Evolutionary conservation across 2,888 invertebrate species (phyloP), one percentile per base, ranked within the genome.

Genomic region (Oxystoma pomonae): DNA sequence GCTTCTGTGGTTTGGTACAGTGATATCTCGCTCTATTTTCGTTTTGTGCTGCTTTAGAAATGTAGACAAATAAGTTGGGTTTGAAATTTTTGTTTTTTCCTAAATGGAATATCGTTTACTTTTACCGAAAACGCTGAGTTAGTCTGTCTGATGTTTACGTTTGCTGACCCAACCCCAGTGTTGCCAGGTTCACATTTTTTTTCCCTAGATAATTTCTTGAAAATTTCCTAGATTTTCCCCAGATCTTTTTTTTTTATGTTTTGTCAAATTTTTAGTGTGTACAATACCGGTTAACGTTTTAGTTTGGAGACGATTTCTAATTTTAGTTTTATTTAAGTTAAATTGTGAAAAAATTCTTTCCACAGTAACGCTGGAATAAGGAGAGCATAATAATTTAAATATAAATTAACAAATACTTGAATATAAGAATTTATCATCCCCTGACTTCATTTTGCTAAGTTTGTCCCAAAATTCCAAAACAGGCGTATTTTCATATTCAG

Each of bases 271-370:
- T 60, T 60, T 60, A 21, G 56, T 55, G 18, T 55, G 56, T 55
- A 56, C 16, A 59, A 59, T 59, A 53, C 59, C 59, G 53, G 55
- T 55, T 60, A 55, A 55, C 56, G 55, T 55, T 60, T 60, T 60
- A 55, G 60, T 60, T 60, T 55, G 56, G 55, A 60, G 56, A 60
- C 55, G 60, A 35, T 60, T 60, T 22, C 55, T 21, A 53, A 59
- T 53, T 59, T 55, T 59, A 59, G 59, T 59, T 59, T 59, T 59
- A 21, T 59, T 53, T 59, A 59, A 53, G n/a, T n/a, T n/a, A n/a
- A n/a, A 18, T 59, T 59, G 59, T 53, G 55, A 60, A 60, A 60
- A 60, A 55, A 60, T 56, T 60, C 60, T 60, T 60, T 60, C 55
- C 55, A 60, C 60, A 55, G 60, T 60, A 2, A 55, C 60, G 56